Percentiles rank a stretch among this genome's conserved stretches.
Evolutionary conservation across 2,113 vertebrate genomes (phyloP).

Genomic region (Eulemur macaco): DNA sequence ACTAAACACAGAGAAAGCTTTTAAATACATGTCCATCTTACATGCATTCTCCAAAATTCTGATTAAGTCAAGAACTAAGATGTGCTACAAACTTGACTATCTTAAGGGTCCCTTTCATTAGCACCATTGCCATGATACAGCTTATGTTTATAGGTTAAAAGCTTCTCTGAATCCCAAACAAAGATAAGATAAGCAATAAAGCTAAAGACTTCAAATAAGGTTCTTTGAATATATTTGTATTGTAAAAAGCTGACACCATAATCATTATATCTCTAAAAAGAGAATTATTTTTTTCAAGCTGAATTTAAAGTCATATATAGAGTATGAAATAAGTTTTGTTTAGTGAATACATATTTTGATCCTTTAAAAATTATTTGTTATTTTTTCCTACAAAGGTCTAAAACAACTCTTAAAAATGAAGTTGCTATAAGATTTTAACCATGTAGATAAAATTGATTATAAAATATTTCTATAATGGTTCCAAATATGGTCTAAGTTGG

Average conservation of each 20-base stretch:
- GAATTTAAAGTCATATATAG: neutral
- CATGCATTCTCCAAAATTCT: neutral
- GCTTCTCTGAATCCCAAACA: conserved; percentile 7
- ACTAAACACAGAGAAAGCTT: neutral
- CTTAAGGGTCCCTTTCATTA: neutral
- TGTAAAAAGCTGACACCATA: neutral
- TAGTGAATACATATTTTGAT: conserved; percentile 10
- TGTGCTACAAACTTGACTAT: neutral
- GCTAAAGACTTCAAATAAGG: neutral
- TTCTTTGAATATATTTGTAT: neutral
- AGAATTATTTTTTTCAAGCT: neutral
- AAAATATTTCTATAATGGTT: neutral
- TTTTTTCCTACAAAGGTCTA: neutral
- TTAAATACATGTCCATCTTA: neutral
- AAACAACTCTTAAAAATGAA: neutral
- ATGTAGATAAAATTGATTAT: neutral
- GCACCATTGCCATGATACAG: neutral
- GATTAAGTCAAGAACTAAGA: neutral
- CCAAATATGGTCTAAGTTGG: neutral
- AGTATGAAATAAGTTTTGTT: neutral
- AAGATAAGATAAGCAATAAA: neutral
- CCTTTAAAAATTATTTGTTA: neutral
- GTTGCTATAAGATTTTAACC: neutral
- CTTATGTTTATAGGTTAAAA: neutral
- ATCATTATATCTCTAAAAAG: neutral